Conservation (phyloP, 2,888 invertebrate genomes). For the Oeneis ivallda region DNA sequence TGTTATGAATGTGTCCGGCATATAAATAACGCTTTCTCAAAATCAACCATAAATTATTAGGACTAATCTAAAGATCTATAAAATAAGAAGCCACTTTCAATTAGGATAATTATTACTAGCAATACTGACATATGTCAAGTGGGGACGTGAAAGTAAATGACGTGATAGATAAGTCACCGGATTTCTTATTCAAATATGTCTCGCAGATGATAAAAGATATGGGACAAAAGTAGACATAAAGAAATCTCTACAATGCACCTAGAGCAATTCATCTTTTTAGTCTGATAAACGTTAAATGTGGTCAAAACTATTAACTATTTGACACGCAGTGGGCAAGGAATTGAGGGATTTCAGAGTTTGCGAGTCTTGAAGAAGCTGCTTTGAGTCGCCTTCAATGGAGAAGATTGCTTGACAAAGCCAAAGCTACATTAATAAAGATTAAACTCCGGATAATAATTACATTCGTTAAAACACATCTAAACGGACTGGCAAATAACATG, state of each 20-base stretch:
- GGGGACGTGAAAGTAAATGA: conserved; percentile 20
- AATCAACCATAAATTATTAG: conserved; percentile 1
- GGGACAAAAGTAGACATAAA: neutral
- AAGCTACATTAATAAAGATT: neutral
- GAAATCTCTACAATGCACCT: neutral
- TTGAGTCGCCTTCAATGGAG: neutral
- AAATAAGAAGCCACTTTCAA: conserved; percentile 2
- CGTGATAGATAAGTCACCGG: conserved; percentile 13
- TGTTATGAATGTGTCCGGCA: neutral
- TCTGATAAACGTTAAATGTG: neutral
- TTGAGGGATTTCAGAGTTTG: neutral
- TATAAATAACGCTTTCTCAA: conserved; percentile 2
- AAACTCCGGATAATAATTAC: neutral
- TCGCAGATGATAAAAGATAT: conserved; percentile 11
- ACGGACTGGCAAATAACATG: neutral
- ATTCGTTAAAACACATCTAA: neutral
- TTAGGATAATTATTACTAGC: conserved; percentile 8
- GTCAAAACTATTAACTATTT: neutral
- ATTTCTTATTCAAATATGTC: conserved; percentile 20
- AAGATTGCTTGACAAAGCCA: neutral
- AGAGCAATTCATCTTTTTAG: neutral
- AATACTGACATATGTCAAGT: conserved; percentile 19
- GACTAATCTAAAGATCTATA: conserved; percentile 1
- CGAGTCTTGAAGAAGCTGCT: neutral
- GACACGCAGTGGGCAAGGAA: too few species aligned